Conservation (phyloP, 2,113 vertebrate species). For the Grammomys dolichurus region DNA sequence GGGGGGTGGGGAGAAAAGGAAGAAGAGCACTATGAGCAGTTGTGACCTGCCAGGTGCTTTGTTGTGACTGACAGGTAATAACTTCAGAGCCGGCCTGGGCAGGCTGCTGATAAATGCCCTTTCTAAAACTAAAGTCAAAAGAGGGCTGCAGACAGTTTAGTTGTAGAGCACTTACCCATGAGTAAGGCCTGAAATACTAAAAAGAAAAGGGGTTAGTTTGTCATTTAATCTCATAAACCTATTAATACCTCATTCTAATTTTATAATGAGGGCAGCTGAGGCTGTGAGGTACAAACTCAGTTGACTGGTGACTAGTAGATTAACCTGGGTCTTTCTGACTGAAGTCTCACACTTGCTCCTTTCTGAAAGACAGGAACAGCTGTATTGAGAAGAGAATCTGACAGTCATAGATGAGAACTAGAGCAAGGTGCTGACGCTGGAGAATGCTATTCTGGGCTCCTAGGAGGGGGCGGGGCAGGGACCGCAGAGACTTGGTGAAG, state of each 20-base stretch:
- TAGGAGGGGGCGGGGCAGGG: not conserved
- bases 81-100: not conserved
- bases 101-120: not conserved
- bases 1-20: too few relatives aligned
- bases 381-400: not conserved
- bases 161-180: not conserved
- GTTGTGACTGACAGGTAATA: not conserved
- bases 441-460: not conserved
- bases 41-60: not conserved
- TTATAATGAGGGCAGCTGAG: slow-evolving; percentile 1
- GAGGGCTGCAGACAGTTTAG: not conserved
- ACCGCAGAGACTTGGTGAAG: not conserved
- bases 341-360: not conserved
- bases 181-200: not conserved
- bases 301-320: not conserved
- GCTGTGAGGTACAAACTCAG: not conserved
- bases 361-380: slow-evolving; percentile 46
- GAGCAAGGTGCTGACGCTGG: not conserved
- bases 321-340: not conserved
- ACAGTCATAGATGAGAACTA: not conserved
- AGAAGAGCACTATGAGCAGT: not conserved
- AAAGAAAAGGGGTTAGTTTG: not conserved
- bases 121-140: not conserved
- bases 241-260: not conserved
- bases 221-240: slow-evolving; percentile 12